Evolutionary conservation across 2,797 vertebrate genomes (phyloP).

Genomic region (Eupleurogrammus muticus): DNA sequence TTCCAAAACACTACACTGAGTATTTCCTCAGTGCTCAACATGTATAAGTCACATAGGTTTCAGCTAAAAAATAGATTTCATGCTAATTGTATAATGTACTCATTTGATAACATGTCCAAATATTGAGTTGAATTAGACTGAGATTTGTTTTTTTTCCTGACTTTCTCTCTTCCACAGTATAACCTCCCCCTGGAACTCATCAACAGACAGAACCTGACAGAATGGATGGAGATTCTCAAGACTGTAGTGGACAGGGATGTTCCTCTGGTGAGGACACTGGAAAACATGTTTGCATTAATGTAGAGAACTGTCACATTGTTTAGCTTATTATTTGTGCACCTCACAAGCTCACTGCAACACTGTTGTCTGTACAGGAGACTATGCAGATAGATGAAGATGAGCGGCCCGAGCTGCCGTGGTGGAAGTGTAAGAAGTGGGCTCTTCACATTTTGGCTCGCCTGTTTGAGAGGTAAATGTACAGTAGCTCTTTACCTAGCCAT

Average conservation of each 20-base stretch:
- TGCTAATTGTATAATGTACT: neutral
- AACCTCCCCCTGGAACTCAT: slow-evolving; percentile 98
- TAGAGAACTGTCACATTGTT: neutral
- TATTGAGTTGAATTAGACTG: neutral
- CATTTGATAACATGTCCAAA: neutral
- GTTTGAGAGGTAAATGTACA: slow-evolving; percentile 91
- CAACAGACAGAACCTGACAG: slow-evolving; percentile 97
- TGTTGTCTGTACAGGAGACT: slow-evolving; percentile 87
- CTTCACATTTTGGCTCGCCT: slow-evolving; percentile 98
- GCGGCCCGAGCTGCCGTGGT: slow-evolving; percentile 97
- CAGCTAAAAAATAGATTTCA: neutral
- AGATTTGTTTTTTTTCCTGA: neutral
- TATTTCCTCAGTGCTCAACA: neutral
- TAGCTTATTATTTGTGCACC: neutral
- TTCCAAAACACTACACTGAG: neutral
- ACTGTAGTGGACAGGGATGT: slow-evolving; percentile 97
- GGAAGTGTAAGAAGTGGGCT: slow-evolving; percentile 99
- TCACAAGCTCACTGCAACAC: neutral
- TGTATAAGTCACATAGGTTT: neutral
- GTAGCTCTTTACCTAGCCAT: neutral
- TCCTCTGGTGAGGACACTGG: slow-evolving; percentile 88
- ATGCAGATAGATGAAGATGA: slow-evolving; percentile 98
- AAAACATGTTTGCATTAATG: neutral
- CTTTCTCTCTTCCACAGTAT: slow-evolving; percentile 82
- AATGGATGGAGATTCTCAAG: slow-evolving; percentile 99